A percentile compares a stretch with the other conserved stretches of the same genome.
Evolutionary conservation across 2,888 invertebrate genomes (phyloP).

Genomic region (Calliphora vomitoria): DNA sequence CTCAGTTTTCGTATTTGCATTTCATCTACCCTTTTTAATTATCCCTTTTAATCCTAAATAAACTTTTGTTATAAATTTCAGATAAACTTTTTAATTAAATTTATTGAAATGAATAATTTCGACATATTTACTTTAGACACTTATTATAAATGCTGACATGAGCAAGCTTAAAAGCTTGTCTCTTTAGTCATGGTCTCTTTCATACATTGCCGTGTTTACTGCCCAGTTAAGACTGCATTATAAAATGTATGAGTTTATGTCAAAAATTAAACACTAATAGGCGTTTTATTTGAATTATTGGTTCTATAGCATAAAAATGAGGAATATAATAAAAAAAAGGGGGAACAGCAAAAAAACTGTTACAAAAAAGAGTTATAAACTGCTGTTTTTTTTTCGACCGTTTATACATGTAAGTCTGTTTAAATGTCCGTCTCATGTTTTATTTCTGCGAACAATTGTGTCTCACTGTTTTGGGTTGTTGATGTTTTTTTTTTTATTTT

Average conservation of each 20-base stretch:
- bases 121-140: constrained; percentile 6
- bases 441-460: neutral
- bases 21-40: too few relatives aligned
- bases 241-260: constrained; percentile 81
- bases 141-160: constrained; percentile 17
- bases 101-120: neutral
- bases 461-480: constrained; percentile 8
- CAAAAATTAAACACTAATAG: constrained; percentile 82
- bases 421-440: constrained; percentile 12
- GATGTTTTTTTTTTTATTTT: constrained; percentile 9
- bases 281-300: constrained; percentile 80
- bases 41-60: too few relatives aligned
- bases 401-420: constrained; percentile 22
- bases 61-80: too few relatives aligned
- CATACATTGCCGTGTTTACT: neutral
- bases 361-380: neutral
- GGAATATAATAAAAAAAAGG: neutral
- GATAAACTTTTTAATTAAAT: too few relatives aligned
- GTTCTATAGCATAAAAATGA: constrained; percentile 67
- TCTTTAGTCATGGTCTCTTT: constrained; percentile 3
- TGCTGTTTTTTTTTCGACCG: neutral
- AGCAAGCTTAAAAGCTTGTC: constrained; percentile 24
- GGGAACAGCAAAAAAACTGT: neutral
- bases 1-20: too few relatives aligned
- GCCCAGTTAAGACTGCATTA: constrained; percentile 39